A percentile compares a stretch with the other conserved stretches of the same genome.
These are phyloP conservation scores for Lerema accius DNA, from an alignment of 1,140 invertebrate species.

Conservation along the genomic window DNA sequence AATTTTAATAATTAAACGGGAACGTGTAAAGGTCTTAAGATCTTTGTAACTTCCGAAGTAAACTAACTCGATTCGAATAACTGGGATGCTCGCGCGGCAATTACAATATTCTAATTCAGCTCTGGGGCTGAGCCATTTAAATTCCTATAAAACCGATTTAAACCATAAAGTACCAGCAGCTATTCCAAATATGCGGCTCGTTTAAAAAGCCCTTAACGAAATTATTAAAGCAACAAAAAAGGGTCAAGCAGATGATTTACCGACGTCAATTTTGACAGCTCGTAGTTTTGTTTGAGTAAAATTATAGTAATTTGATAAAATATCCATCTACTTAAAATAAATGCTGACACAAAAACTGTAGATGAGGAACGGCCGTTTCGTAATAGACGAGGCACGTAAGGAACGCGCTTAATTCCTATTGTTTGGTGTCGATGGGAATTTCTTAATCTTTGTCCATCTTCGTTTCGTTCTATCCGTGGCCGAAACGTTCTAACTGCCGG, in stretches of 20 bases:
- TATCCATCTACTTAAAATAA: slow-evolving; percentile 74
- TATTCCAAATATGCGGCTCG: slow-evolving; percentile 71
- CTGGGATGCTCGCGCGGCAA: slow-evolving; percentile 25
- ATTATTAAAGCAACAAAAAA: slow-evolving; percentile 76
- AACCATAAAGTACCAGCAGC: slow-evolving; percentile 69
- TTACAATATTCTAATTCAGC: slow-evolving; percentile 32
- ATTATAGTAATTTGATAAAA: slow-evolving; percentile 81
- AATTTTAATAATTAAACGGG: slow-evolving; percentile 28
- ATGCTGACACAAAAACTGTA: slow-evolving; percentile 51
- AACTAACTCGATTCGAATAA: slow-evolving; percentile 23
- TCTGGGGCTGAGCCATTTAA: slow-evolving; percentile 54
- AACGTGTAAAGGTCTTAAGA: slow-evolving; percentile 25
- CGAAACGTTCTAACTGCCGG: neutral
- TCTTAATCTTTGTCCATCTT: slow-evolving; percentile 40
- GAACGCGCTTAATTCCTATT: slow-evolving; percentile 51
- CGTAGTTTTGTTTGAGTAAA: slow-evolving; percentile 71
- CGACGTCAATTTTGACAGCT: slow-evolving; percentile 76
- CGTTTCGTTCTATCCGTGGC: slow-evolving; percentile 20
- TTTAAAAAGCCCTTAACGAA: slow-evolving; percentile 78
- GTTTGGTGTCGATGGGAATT: slow-evolving; percentile 39
- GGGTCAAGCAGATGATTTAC: slow-evolving; percentile 73
- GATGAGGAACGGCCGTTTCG: slow-evolving; percentile 38
- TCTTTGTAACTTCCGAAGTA: slow-evolving; percentile 15
- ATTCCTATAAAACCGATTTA: slow-evolving; percentile 68
- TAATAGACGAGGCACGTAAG: slow-evolving; percentile 60